Conservation (phyloP, 2,888 invertebrate species). For the Agrypnus murinus region DNA sequence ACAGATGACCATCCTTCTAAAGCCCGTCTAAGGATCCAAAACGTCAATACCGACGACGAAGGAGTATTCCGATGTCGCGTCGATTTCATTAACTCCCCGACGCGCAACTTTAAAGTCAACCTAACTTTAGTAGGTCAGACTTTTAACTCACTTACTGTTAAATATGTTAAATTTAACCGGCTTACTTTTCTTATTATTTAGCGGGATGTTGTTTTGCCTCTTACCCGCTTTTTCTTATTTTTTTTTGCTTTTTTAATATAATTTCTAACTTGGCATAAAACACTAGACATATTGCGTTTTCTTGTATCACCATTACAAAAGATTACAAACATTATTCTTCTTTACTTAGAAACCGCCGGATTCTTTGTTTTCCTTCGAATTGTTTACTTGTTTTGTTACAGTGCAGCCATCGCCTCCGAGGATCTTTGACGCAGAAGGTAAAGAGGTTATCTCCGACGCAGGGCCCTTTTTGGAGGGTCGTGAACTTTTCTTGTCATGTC, state of each 20-base stretch:
- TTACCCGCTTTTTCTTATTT: background rate
- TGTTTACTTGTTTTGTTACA: conserved; percentile 70
- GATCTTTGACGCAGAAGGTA: conserved; percentile 88
- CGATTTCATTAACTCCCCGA: conserved; percentile 92
- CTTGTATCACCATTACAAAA: conserved; percentile 20
- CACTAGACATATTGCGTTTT: conserved; percentile 15
- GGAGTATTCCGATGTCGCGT: conserved; percentile 91
- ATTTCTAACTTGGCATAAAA: no score
- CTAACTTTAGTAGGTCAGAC: conserved; percentile 90
- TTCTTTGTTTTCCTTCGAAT: conserved; percentile 22
- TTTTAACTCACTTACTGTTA: conserved; percentile 42
- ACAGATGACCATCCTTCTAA: conserved; percentile 82
- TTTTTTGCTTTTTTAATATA: background rate
- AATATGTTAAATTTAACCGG: conserved; percentile 28
- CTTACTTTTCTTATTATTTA: conserved; percentile 21
- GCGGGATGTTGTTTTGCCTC: background rate
- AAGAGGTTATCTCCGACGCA: conserved; percentile 84
- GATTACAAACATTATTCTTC: conserved; percentile 27
- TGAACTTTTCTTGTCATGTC: conserved; percentile 87
- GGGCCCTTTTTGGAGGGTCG: conserved; percentile 93
- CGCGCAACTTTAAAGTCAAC: conserved; percentile 89
- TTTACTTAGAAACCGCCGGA: conserved; percentile 21
- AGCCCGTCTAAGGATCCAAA: conserved; percentile 83
- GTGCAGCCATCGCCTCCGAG: conserved; percentile 87
- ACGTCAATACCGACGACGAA: conserved; percentile 83